These are phyloP conservation scores for Phasia obesa DNA, from an alignment of 2,888 invertebrate species.

Conservation along the genomic window DNA sequence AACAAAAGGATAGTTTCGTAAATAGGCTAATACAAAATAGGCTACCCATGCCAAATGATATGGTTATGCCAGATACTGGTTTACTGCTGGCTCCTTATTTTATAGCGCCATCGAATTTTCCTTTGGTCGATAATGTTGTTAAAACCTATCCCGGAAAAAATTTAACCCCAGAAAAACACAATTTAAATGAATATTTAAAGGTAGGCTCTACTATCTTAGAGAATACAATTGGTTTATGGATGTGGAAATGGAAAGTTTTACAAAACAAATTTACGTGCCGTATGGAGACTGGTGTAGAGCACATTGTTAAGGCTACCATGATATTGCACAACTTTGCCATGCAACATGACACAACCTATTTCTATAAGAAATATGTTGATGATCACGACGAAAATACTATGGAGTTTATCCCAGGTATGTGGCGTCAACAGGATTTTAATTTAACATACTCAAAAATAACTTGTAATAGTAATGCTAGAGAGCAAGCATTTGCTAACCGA, in stretches of 20 bases:
- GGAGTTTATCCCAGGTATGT: conserved; percentile 47
- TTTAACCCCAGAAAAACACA: conserved; percentile 54
- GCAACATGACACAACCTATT: conserved; percentile 60
- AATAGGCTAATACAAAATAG: conserved; percentile 47
- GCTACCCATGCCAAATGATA: conserved; percentile 41
- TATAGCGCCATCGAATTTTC: conserved; percentile 53
- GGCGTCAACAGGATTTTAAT: conserved; percentile 52
- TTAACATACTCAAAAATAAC: conserved; percentile 56
- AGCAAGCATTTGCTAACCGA: conserved; percentile 56
- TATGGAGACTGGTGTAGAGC: conserved; percentile 30
- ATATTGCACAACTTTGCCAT: conserved; percentile 65
- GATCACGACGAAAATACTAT: conserved; percentile 43
- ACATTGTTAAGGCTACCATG: conserved; percentile 61
- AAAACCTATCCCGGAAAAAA: conserved; percentile 61
- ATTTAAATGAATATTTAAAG: conserved; percentile 56
- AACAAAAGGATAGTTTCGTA: conserved; percentile 54
- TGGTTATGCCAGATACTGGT: conserved; percentile 60
- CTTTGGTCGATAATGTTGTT: conserved; percentile 57
- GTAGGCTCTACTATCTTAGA: conserved; percentile 36
- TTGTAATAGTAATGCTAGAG: conserved; percentile 42
- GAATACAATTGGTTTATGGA: conserved; percentile 57
- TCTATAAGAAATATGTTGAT: conserved; percentile 53
- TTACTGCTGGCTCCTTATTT: conserved; percentile 57
- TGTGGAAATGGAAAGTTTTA: conserved; percentile 66
- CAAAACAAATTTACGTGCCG: conserved; percentile 64